Base-by-base conservation (phyloP, 2,113 vertebrate genomes). In the Indri indri region DNA sequence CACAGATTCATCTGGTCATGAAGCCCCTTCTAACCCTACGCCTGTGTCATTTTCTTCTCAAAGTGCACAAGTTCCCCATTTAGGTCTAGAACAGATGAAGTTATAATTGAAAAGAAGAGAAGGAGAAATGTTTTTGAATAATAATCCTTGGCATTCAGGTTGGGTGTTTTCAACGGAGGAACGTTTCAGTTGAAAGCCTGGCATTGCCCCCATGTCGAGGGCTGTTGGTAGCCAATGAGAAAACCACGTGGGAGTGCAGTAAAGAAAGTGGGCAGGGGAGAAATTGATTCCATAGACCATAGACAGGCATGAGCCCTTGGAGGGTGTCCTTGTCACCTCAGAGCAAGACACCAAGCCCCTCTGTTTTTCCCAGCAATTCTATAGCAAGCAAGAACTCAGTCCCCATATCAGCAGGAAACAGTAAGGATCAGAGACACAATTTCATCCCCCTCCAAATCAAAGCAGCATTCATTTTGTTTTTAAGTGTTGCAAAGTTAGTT, bases 21-120 rank as follows among this genome's bases (percentile, higher is more conserved):
- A 71, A 57, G 27, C 30, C 30, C 30, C 25, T 61, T 23, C 30
- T 25, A 20, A 52, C 47, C 50, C 1, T 80, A 3, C 13, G 73
- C n/a, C 16, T 77, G 40, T 20, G 6, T 14, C 45, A 10, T 83
- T 68, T 73, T 47, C 85, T 93, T 79, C 74, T 83, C 74, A 68
- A 90, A 84, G 37, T 47, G 18, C 20, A 23, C 34, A 5, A 23
- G 12, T 9, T 91, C 40, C 61, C 68, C 91, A 50, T 57, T 89
- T 89, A 50, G 52, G 47, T 70, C 94, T 94, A 80, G 74, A 95
- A 92, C 20, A 87, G 83, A 92, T 91, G 45, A 37, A 10, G 27
- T 87, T 90, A 79, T 92, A 74, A 81, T 6, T 34, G 50, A 96
- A 97, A 95, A 77, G 80, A 91, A 95, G 74, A 96, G 87, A 95